These are phyloP conservation scores for Eretmochelys imbricata DNA, from an alignment of 2,113 vertebrate genomes.

Conservation along the genomic window DNA sequence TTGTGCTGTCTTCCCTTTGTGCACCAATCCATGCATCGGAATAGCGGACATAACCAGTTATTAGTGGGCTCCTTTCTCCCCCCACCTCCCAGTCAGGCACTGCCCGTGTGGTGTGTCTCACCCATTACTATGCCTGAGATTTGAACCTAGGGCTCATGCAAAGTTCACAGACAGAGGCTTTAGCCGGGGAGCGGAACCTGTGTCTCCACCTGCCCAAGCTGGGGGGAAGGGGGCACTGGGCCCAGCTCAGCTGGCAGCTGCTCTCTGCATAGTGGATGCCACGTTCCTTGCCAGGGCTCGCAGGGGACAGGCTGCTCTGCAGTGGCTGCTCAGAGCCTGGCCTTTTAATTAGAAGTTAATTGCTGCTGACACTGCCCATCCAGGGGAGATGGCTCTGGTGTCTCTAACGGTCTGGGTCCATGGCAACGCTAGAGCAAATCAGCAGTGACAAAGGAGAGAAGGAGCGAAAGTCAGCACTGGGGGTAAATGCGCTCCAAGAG, in stretches of 20 bases:
- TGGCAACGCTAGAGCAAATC: background rate
- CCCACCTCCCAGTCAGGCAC: background rate
- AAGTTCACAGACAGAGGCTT: background rate
- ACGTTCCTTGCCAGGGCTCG: background rate
- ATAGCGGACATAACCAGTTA: fast-evolving
- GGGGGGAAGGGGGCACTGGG: background rate
- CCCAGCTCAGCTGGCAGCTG: background rate
- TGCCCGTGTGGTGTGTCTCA: background rate
- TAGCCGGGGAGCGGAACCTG: background rate
- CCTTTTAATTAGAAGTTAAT: conserved; percentile 35
- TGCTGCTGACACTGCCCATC: background rate
- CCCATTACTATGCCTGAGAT: background rate
- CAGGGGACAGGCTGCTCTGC: fast-evolving
- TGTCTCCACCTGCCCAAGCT: background rate
- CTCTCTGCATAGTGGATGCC: background rate
- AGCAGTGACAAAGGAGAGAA: background rate
- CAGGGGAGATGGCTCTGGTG: background rate
- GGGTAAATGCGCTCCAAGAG: background rate
- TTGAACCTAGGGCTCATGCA: background rate
- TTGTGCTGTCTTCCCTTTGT: fast-evolving
- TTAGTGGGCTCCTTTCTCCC: background rate
- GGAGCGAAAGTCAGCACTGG: background rate
- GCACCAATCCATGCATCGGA: fast-evolving
- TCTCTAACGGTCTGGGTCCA: background rate
- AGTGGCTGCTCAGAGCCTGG: fast-evolving